A percentile compares a stretch with the other conserved stretches of the same genome.
These are phyloP conservation scores for Turritopsis dohrnii DNA, from an alignment of 30 jellyfish, hydroid and myxozoan species.

Conservation along the genomic window DNA sequence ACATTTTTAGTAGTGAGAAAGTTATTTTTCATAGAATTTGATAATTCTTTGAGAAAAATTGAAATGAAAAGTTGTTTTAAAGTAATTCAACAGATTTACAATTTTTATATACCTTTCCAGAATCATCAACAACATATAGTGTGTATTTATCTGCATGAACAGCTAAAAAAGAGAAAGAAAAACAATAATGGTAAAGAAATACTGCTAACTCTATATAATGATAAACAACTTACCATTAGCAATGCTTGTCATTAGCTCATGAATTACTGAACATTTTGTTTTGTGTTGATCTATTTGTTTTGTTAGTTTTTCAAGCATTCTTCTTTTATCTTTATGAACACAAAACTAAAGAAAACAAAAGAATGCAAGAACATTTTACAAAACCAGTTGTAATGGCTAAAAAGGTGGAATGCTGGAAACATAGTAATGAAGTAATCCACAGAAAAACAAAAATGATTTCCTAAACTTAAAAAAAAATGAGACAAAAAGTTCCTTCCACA, in stretches of 20 bases:
- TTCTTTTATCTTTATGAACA: slow-evolving; percentile 30
- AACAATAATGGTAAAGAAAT: neutral
- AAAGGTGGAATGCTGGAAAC: neutral
- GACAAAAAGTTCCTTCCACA: too few species aligned
- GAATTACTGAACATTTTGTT: neutral
- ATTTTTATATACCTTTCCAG: neutral
- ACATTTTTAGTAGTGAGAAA: too few species aligned
- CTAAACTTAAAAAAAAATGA: neutral
- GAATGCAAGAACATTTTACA: too few species aligned
- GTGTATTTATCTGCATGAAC: slow-evolving; percentile 4
- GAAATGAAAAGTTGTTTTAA: too few species aligned
- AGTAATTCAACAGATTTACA: neutral
- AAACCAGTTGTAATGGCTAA: too few species aligned
- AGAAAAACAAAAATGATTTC: neutral
- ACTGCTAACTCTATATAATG: neutral
- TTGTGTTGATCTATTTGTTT: slow-evolving; percentile 12
- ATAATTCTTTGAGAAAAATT: too few species aligned
- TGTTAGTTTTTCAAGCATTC: slow-evolving; percentile 15
- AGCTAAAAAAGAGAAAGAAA: neutral
- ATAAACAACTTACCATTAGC: slow-evolving; percentile 12
- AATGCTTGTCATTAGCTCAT: slow-evolving; percentile 7
- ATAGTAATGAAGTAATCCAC: neutral
- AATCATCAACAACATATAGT: slow-evolving; percentile 1
- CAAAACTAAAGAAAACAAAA: slow-evolving; percentile 20
- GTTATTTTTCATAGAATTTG: too few species aligned